Evolutionary conservation across 2,113 vertebrate genomes (phyloP).

Genomic region (Vicugna pacos): DNA sequence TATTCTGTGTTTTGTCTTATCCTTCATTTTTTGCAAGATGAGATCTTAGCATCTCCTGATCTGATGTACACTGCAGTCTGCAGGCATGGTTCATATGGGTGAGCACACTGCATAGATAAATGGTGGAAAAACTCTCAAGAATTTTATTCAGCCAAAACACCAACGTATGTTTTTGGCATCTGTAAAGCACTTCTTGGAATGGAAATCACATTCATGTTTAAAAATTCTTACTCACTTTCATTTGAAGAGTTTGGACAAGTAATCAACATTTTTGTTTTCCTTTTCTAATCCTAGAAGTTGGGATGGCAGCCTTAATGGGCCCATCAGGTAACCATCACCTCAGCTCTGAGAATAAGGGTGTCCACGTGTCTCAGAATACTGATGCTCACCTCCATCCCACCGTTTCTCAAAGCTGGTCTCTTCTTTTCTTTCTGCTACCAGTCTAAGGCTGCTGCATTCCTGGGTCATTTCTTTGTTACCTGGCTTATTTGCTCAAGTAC

Average conservation of each 20-base stretch:
- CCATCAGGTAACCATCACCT: background rate
- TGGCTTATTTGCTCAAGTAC: background rate
- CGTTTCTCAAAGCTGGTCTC: background rate
- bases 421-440: background rate
- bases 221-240: slow-evolving; percentile 33
- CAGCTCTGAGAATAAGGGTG: background rate
- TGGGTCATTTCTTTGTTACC: background rate
- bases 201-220: slow-evolving; percentile 12
- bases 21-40: background rate
- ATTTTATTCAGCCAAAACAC: slow-evolving; percentile 17
- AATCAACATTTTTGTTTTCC: background rate
- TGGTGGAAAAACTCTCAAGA: background rate
- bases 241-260: slow-evolving; percentile 24
- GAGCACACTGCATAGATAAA: background rate
- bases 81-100: background rate
- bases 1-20: background rate
- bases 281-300: background rate
- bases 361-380: background rate
- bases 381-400: background rate
- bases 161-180: background rate
- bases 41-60: background rate
- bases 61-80: fast-evolving
- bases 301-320: background rate
- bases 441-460: background rate
- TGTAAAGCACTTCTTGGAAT: background rate